Evolutionary conservation across 2,888 invertebrate genomes (phyloP).

Genomic region (Drosophila buzzatii): DNA sequence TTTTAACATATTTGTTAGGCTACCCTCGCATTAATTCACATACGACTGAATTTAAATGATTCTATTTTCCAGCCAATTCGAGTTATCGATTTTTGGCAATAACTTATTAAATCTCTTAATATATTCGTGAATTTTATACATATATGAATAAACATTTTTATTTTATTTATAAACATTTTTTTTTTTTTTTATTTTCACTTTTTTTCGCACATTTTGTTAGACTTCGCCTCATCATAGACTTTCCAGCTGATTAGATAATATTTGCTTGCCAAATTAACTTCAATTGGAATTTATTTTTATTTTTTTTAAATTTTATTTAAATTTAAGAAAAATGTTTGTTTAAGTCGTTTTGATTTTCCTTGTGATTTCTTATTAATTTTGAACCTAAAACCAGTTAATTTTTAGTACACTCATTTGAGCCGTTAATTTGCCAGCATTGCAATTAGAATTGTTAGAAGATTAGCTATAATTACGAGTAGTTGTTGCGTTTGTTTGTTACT

Average conservation of each 20-base stretch:
- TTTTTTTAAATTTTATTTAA: neutral
- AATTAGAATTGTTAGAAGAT: neutral
- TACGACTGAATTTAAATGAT: neutral
- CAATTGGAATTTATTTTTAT: neutral
- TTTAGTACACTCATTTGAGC: neutral
- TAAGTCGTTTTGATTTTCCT: no score
- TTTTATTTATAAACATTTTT: neutral
- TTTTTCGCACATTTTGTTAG: neutral
- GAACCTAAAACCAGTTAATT: neutral
- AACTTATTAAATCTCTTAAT: neutral
- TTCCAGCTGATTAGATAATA: constrained; percentile 1
- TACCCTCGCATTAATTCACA: neutral
- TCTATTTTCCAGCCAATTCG: neutral
- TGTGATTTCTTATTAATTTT: neutral
- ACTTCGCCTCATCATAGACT: neutral
- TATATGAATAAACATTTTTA: neutral
- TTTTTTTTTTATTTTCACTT: neutral
- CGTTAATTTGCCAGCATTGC: neutral
- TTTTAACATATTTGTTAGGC: neutral
- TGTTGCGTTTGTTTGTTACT: neutral
- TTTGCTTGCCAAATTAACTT: neutral
- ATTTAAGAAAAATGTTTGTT: neutral
- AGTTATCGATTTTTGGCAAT: constrained; percentile 3
- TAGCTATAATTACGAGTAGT: neutral
- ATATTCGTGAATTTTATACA: neutral